Percentiles rank a stretch among this genome's conserved stretches.
Conservation (phyloP, 2,888 invertebrate species). For the Dynastes tityus region DNA sequence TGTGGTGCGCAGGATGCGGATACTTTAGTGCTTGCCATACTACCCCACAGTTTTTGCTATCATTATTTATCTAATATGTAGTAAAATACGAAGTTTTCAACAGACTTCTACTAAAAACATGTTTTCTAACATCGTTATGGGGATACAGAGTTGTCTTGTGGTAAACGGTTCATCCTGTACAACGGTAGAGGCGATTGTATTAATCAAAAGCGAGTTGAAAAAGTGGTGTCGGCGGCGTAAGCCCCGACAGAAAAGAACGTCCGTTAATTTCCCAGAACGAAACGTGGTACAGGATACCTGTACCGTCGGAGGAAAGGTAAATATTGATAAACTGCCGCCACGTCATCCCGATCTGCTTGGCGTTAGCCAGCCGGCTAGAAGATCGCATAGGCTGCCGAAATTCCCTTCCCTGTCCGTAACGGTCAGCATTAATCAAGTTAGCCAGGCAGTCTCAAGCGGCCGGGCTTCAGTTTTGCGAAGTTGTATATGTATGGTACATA, state of each 20-base stretch:
- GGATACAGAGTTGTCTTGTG: too few species aligned
- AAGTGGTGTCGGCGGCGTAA: constrained; percentile 15
- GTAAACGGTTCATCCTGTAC: not conserved
- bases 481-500: constrained; percentile 53
- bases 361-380: constrained; percentile 30
- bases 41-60: too few species aligned
- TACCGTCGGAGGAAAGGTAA: constrained; percentile 56
- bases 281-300: constrained; percentile 52
- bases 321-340: constrained; percentile 55
- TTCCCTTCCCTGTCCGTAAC: constrained; percentile 58
- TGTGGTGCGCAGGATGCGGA: too few species aligned
- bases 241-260: constrained; percentile 55
- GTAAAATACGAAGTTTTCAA: too few species aligned
- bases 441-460: constrained; percentile 61
- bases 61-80: too few species aligned
- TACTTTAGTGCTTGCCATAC: too few species aligned
- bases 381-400: constrained; percentile 52
- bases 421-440: constrained; percentile 61
- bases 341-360: constrained; percentile 20
- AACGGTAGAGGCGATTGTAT: not conserved
- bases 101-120: too few species aligned
- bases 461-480: constrained; percentile 60
- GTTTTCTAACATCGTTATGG: too few species aligned
- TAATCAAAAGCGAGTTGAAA: not conserved
- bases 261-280: constrained; percentile 60